Percentiles rank a stretch among this genome's conserved stretches.
Evolutionary conservation across 2,113 vertebrate genomes (phyloP).

Genomic region (Rhynchomys soricoides): DNA sequence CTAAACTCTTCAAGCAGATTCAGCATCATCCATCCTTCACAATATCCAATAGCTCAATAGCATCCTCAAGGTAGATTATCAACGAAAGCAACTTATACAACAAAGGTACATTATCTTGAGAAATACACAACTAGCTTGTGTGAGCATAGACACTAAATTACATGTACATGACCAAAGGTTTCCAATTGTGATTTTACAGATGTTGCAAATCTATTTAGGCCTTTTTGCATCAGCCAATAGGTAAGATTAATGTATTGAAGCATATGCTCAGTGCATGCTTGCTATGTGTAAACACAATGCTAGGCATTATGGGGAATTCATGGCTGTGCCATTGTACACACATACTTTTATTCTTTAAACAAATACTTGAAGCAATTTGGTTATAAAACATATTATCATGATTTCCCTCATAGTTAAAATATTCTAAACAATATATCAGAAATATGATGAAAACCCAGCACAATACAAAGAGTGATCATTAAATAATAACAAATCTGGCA

Average conservation of each 20-base stretch:
- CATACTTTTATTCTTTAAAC: neutral
- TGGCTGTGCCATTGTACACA: neutral
- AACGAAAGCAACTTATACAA: neutral
- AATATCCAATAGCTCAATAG: neutral
- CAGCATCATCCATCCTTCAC: neutral
- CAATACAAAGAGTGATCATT: neutral
- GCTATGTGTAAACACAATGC: neutral
- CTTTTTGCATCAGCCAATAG: neutral
- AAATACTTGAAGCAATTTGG: neutral
- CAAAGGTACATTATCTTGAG: neutral
- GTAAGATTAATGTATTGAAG: neutral
- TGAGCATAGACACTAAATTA: neutral
- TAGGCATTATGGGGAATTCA: neutral
- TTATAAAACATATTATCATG: constrained; percentile 32
- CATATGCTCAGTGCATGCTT: neutral
- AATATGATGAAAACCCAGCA: neutral
- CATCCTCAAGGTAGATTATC: constrained; percentile 6
- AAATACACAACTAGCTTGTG: neutral
- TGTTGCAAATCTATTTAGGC: constrained; percentile 22
- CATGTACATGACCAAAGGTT: neutral
- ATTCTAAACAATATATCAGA: neutral
- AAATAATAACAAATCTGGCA: constrained; percentile 14
- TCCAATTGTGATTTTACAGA: neutral
- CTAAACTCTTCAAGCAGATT: constrained; percentile 18
- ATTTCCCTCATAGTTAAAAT: neutral